Evolutionary conservation across 2,888 invertebrate genomes (phyloP).

Genomic region (Oeneis ivallda): DNA sequence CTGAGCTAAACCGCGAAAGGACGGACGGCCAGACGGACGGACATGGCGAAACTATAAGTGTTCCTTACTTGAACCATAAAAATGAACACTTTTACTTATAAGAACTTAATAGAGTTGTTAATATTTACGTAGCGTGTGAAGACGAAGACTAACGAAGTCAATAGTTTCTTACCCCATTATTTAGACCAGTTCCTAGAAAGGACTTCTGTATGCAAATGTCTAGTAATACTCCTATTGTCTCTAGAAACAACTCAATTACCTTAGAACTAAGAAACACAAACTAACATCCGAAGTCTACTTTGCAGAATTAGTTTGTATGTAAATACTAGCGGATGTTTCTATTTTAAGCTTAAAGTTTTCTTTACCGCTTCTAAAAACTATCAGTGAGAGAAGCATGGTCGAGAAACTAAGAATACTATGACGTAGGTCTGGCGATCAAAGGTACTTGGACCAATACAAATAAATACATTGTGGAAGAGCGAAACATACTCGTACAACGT

Average conservation of each 20-base stretch:
- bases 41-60: no score
- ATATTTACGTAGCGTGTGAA: background rate
- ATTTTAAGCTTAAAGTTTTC: background rate
- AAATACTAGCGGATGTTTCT: background rate
- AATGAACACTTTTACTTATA: no score
- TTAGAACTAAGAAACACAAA: constrained; percentile 66
- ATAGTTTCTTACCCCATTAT: constrained; percentile 27
- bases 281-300: constrained; percentile 66
- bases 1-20: no score
- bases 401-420: no score
- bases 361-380: background rate
- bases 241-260: constrained; percentile 68
- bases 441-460: no score
- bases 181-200: constrained; percentile 14
- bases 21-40: no score
- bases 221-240: constrained; percentile 63
- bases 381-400: no score
- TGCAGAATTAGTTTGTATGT: constrained; percentile 26
- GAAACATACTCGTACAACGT: no score
- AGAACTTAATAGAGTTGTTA: no score
- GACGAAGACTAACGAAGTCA: constrained; percentile 22
- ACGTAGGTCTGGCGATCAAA: no score
- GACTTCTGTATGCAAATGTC: constrained; percentile 62
- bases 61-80: no score
- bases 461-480: background rate